Evolutionary conservation across 2,888 invertebrate genomes (phyloP).

Genomic region (Drosophila pegasa): DNA sequence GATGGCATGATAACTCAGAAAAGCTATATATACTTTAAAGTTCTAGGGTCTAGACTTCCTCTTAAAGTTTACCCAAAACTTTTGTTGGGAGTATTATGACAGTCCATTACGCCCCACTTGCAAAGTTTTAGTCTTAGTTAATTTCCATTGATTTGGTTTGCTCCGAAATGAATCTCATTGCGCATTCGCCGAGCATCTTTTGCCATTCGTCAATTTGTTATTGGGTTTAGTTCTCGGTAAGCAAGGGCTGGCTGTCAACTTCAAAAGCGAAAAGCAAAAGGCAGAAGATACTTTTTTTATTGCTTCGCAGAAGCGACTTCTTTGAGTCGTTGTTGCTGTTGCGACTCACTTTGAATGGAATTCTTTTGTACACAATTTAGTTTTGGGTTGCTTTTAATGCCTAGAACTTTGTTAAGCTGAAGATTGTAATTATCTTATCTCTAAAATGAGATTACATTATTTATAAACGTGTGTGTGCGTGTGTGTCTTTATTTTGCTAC

Average conservation of each 20-base stretch:
- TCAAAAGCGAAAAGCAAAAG: slow-evolving; percentile 12
- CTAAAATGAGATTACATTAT: slow-evolving; percentile 15
- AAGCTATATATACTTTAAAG: no score
- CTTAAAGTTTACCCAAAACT: no score
- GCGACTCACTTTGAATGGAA: slow-evolving; percentile 39
- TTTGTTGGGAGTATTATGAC: neutral
- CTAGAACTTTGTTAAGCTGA: slow-evolving; percentile 29
- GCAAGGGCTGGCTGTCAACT: slow-evolving; percentile 21
- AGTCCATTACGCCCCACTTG: neutral
- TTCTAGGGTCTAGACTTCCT: no score
- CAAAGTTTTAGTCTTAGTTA: neutral
- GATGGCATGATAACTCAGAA: no score
- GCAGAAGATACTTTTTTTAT: slow-evolving; percentile 36
- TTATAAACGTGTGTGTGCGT: slow-evolving; percentile 10
- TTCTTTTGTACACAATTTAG: slow-evolving; percentile 23
- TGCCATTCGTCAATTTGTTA: slow-evolving; percentile 3
- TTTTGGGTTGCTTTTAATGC: slow-evolving; percentile 9
- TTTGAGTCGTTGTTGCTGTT: slow-evolving; percentile 4
- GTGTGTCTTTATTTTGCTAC: slow-evolving; percentile 3
- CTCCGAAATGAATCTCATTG: slow-evolving; percentile 21
- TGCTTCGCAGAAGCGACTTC: slow-evolving; percentile 38
- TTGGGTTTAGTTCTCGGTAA: slow-evolving; percentile 14
- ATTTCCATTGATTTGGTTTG: slow-evolving; percentile 3
- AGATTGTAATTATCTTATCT: slow-evolving; percentile 60
- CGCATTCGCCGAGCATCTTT: slow-evolving; percentile 15